Base-by-base conservation (phyloP, 2,888 invertebrate genomes). In the Sericinus montela region DNA sequence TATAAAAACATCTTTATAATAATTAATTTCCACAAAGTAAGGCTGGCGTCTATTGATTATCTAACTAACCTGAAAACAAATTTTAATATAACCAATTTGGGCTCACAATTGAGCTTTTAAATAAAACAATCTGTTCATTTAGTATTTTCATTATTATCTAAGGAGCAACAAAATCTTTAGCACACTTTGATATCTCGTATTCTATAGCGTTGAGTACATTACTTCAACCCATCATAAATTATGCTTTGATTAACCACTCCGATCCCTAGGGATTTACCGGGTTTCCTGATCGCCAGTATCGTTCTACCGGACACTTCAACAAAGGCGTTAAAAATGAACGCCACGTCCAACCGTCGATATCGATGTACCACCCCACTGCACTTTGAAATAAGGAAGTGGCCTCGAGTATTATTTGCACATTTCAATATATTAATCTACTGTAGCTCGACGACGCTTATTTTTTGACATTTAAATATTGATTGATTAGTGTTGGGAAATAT, bases 311-410 rank as follows among this genome's bases (percentile, higher is more conserved):
- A 80, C 82, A 78, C 65, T 60, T 69, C 67, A 62, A 85, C 84
- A 85, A 84, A 73, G 64, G 64, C 68, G 81, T 87, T 84, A 85
- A 86, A 87, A 87, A 87, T 86, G 87, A 75, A 72, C 68, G 60
- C 60, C 53, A 65, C 63, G 67, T 70, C 68, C 72, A 64, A 60
- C 78, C 78, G 80, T 80, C 83, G 65, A 72, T 51, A 41, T 57
- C 70, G 74, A 86, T 82, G 69, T 74, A 83, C 79, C 73, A 75
- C 69, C 69, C 59, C 72, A 55, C 54, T 72, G 72, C 72, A 69
- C 58, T 59, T 60, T 50, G 53, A 60, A 60, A 61, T 47, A 43
- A 45, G 56, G 56, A 53, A 13, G 43, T 16, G 13, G 38, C 42
- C 37, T 44, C 52, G 53, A 53, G 54, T 59, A 56, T 55, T 62